These are phyloP conservation scores for Poeciliopsis infans DNA, from an alignment of 2,797 vertebrate genomes.

Conservation along the genomic window DNA sequence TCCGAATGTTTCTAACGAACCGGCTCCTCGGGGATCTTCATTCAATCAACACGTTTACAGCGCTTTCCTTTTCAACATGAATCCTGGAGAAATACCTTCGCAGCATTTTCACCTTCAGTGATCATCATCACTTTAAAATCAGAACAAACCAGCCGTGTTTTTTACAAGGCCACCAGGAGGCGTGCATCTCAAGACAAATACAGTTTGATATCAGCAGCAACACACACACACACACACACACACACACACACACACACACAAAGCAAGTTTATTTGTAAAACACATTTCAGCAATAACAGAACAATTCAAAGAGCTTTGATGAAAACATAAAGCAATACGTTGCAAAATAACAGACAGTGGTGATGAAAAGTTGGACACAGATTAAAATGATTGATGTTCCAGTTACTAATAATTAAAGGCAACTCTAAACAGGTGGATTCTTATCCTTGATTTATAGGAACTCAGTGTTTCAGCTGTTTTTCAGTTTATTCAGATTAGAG, in stretches of 20 bases:
- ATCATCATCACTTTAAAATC: slow-evolving; percentile 32
- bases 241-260: background rate
- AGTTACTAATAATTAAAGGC: no score
- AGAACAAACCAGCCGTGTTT: slow-evolving; percentile 29
- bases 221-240: background rate
- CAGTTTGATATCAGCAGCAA: background rate
- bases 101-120: slow-evolving; percentile 5
- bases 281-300: background rate
- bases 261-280: background rate
- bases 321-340: background rate
- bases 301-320: background rate
- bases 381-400: no score
- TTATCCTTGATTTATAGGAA: no score
- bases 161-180: slow-evolving; percentile 16
- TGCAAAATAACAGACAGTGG: background rate
- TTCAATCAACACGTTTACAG: slow-evolving; percentile 43
- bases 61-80: slow-evolving; percentile 8
- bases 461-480: no score
- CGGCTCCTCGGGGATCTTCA: slow-evolving; percentile 33
- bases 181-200: background rate
- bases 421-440: no score
- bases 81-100: slow-evolving; percentile 13
- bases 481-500: no score
- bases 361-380: no score
- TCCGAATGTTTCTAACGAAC: slow-evolving; percentile 6